Evolutionary conservation across 2,888 invertebrate species (phyloP), one percentile per base, ranked within the genome.

Genomic region (Papilio gigon): DNA sequence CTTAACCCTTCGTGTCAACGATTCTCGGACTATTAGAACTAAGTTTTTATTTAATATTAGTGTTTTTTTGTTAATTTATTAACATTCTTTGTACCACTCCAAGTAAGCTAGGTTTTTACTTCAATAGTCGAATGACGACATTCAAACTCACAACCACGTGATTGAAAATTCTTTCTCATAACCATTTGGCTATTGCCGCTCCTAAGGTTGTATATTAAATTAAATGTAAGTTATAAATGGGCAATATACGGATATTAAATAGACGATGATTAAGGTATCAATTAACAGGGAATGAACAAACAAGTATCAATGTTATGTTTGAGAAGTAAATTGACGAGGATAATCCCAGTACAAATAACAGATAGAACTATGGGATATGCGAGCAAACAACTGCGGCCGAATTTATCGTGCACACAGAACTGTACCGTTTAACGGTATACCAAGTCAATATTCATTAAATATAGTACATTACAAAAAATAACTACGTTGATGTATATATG

Each of bases 381-480:
- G 80, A 77, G 78, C 85, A 86, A 86, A 87, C 84, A 87, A 78
- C 81, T 81, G 84, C 73, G 84, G 81, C 71, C 70, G 75, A 75
- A 78, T 76, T 76, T 72, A 76, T 76, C 81, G 76, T 84, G 75
- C 72, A 73, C 74, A 74, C 72, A 75, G 74, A 75, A 74, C 71
- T 73, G 72, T 74, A 72, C 69, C 76, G 75, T 75, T 77, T 76
- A 75, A 77, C 72, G 75, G 77, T 74, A 71, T 74, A 67, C 76
- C 74, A 70, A 69, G 73, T 72, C 70, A 73, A 20, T 35, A 33
- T 35, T 33, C 25, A 25, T 22, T 20, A 9, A 9, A 4, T 9
- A 27, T n/a, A 14, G 40, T 37, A 44, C 17, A 61, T 22, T 63
- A 14, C 30, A 47, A 50, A 14, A 3, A 6, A 25, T 56, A 11